These are phyloP conservation scores for Pemphigus obesinymphae DNA, from an alignment of 1,140 invertebrate genomes.

Conservation along the genomic window DNA sequence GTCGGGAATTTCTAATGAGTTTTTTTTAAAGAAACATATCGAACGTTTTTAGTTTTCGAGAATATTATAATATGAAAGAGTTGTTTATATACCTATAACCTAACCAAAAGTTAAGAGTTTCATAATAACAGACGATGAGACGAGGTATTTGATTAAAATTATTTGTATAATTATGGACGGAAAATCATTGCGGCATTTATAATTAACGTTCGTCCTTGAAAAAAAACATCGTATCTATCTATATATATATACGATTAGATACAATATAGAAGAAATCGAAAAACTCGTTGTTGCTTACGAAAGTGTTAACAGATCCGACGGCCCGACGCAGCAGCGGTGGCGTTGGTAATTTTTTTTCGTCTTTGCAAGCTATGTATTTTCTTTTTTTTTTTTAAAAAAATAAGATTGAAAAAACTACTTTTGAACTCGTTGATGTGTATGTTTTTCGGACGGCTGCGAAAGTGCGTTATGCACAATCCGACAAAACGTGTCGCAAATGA, in stretches of 20 bases:
- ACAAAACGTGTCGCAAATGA: neutral
- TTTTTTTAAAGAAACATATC: neutral
- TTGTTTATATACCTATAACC: no score
- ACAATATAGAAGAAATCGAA: neutral
- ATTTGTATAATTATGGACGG: neutral
- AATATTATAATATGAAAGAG: neutral
- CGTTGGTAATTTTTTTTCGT: neutral
- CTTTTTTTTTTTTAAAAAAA: no score
- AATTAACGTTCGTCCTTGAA: neutral
- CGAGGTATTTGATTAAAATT: neutral
- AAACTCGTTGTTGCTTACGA: neutral
- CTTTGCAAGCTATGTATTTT: no score
- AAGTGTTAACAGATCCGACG: neutral
- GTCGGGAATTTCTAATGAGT: neutral
- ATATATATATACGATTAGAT: neutral
- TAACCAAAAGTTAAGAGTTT: neutral
- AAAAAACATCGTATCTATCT: neutral
- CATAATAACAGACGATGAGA: neutral
- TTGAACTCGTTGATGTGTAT: neutral
- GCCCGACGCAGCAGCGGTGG: no score
- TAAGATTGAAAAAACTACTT: neutral
- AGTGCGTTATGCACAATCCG: neutral
- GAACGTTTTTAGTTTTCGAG: neutral
- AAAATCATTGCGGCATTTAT: neutral
- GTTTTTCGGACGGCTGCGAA: neutral